Evolutionary conservation across 2,797 vertebrate species (phyloP).

Genomic region (Neoniphon sammara): DNA sequence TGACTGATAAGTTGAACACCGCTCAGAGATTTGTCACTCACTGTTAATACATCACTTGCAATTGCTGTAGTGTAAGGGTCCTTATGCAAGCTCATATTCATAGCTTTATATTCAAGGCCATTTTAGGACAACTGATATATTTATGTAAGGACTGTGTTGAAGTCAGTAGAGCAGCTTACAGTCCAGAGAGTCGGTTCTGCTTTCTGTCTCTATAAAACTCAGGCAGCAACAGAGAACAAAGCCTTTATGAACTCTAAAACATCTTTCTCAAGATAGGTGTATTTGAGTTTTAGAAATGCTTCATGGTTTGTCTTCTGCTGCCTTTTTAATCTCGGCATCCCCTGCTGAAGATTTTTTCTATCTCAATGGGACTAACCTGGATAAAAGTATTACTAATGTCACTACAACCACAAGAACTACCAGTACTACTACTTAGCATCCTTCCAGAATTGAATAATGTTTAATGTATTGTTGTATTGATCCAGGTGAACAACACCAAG

Average conservation of each 20-base stretch:
- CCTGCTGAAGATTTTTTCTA: too few relatives aligned
- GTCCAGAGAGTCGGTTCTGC: not conserved
- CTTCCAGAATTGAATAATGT: not conserved
- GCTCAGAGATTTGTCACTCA: too few relatives aligned
- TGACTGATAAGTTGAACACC: not conserved
- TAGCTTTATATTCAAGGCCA: not conserved
- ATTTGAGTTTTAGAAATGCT: too few relatives aligned
- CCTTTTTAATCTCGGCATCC: too few relatives aligned
- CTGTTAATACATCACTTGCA: too few relatives aligned
- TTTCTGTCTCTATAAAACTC: not conserved
- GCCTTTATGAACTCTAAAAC: not conserved
- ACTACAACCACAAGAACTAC: too few relatives aligned
- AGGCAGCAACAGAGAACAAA: not conserved
- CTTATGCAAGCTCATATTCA: not conserved
- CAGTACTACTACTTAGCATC: too few relatives aligned
- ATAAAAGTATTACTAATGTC: too few relatives aligned
- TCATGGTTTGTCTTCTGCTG: too few relatives aligned
- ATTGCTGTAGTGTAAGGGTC: too few relatives aligned
- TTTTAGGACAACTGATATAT: not conserved
- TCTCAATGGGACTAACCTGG: too few relatives aligned
- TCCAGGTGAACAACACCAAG: constrained; percentile 86
- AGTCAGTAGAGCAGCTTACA: not conserved
- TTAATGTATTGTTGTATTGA: not conserved
- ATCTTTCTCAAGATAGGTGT: not conserved
- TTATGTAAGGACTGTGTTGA: not conserved